These are phyloP conservation scores for Acipenser oxyrinchus DNA, from an alignment of 2,797 vertebrate species.

Conservation along the genomic window DNA sequence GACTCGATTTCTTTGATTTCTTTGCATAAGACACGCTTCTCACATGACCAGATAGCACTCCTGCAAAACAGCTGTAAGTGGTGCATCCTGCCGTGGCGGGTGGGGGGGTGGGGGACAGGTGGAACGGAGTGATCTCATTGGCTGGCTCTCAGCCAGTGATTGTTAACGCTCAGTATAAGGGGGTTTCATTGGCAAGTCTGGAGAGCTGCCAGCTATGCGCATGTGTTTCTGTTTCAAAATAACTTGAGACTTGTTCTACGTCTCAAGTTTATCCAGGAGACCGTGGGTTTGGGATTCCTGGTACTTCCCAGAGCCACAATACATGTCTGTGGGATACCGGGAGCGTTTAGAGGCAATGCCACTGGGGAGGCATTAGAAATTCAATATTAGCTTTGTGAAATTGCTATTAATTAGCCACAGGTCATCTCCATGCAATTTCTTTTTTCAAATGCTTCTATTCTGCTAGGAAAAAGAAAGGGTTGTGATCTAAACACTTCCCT, in stretches of 20 bases:
- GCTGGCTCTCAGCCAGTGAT: slow-evolving; percentile 25
- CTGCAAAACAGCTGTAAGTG: slow-evolving; percentile 41
- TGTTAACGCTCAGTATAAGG: slow-evolving; percentile 14
- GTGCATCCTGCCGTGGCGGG: slow-evolving; percentile 13
- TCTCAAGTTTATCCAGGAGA: slow-evolving; percentile 29
- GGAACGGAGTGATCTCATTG: slow-evolving; percentile 30
- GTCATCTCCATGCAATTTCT: slow-evolving; percentile 50
- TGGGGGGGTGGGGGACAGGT: slow-evolving; percentile 44
- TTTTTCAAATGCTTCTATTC: slow-evolving; percentile 17
- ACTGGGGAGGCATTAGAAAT: slow-evolving; percentile 60
- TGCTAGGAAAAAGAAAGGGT: slow-evolving; percentile 19
- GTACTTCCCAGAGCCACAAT: slow-evolving; percentile 39
- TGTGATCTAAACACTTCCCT: slow-evolving; percentile 3
- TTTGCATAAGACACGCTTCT: slow-evolving; percentile 48
- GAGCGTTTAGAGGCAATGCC: slow-evolving; percentile 46
- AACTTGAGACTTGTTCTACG: slow-evolving; percentile 22
- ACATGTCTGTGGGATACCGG: slow-evolving; percentile 43
- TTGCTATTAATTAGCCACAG: slow-evolving; percentile 66
- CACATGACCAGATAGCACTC: slow-evolving; percentile 45
- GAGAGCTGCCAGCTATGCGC: background rate
- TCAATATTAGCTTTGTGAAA: slow-evolving; percentile 63
- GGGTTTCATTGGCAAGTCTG: slow-evolving; percentile 15
- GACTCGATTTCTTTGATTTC: slow-evolving; percentile 35
- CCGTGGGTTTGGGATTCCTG: slow-evolving; percentile 27
- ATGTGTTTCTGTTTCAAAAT: slow-evolving; percentile 18